Evolutionary conservation across 2,797 vertebrate species (phyloP), one percentile per base, ranked within the genome.

Genomic region (Rhodeus uyekii): DNA sequence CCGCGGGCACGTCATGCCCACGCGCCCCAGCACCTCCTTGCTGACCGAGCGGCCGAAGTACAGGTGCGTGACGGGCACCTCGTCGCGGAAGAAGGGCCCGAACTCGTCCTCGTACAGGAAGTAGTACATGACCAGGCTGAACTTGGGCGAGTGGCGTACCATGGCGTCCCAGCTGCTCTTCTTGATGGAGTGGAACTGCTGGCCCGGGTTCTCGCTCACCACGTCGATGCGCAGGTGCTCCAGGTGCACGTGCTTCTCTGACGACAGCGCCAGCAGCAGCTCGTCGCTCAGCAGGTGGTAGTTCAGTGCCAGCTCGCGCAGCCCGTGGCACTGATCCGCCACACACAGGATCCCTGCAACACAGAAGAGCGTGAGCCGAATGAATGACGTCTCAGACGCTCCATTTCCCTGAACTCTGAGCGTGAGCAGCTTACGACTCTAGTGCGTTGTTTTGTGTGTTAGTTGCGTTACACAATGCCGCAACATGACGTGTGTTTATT

Each of bases 161-260:
- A 99, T 97, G 91, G 98, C 97, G 14, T 99, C 98, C 98, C 98
- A 99, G 93, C 98, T 99, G 95, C 96, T 98, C 93, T 96, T 98
- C 91, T 97, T 96, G 90, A 99, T 97, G 2, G 94, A 92, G 91
- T 98, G 97, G 87, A 99, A 99, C 87, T 98, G 97, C 86, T 98
- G 97, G 83, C 97, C 97, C 0, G 97, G 97, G 86, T 98, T 98
- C 87, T 99, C 98, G 44, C 98, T 99, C 88, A 99, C 97, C 39
- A 99, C 97, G 2, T 99, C 98, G 8, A 99, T 97, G 84, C 98
- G 96, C 82, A 99, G 95, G 88, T 99, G 98, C 92, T 99, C 98
- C 80, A 99, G 92, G 85, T 98, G 91, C 85, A 98, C 98, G 0
- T 99, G 98, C 79, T 97, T 99, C 90, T 99, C 98, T 0, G 98